Evolutionary conservation across 1,140 invertebrate genomes (phyloP), one percentile per base, ranked within the genome.

Genomic region (Hycleus phaleratus): DNA sequence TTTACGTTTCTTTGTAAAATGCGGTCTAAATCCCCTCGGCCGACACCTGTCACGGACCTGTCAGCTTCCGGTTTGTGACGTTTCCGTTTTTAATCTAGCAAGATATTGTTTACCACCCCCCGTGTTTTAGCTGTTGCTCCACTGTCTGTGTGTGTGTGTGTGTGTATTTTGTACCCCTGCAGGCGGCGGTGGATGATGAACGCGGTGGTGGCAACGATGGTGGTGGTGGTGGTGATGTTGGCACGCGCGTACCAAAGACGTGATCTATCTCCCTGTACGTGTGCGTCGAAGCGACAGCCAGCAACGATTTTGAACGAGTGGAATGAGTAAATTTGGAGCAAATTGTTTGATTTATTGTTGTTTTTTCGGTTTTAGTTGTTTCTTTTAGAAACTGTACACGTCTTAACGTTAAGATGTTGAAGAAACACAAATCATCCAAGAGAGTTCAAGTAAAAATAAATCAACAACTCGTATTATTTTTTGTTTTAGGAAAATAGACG

Each of bases 81-180:
- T 64, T 66, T 66, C 59, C 64, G 62, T 66, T 66, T 66, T 66
- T 66, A 66, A 66, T 66, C 64, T 66, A 62, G 55, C 59, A 4
- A 59, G 58, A 66, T 66, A 66, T 66, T 66, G 64, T 66, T 66
- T 64, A 58, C 56, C 46, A 49, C 40, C 7, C 32, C 32, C 32
- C 32, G 32, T 5, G 32, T 32, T 50, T 60, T 53, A 60, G 59
- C 53, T 61, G 56, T 64, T 62, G 57, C 56, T 40, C 49, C 47
- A 48, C 44, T 53, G 56, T 26, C 4, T 18, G 18, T 18, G 18
- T 18, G 18, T 18, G 18, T 18, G 18, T 18, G 18, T 18, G 18
- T 18, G 12, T 12, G 12, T 12, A 18, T 18, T 18, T 18, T 18
- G 18, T 18, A 18, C 18, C 18, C 18, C 1, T 18, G 18, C 18